Percentiles rank a stretch among this genome's conserved stretches.
phyloP scores from a whole-genome alignment of 2,888 invertebrate species.

The Apotomis betuletana region DNA sequence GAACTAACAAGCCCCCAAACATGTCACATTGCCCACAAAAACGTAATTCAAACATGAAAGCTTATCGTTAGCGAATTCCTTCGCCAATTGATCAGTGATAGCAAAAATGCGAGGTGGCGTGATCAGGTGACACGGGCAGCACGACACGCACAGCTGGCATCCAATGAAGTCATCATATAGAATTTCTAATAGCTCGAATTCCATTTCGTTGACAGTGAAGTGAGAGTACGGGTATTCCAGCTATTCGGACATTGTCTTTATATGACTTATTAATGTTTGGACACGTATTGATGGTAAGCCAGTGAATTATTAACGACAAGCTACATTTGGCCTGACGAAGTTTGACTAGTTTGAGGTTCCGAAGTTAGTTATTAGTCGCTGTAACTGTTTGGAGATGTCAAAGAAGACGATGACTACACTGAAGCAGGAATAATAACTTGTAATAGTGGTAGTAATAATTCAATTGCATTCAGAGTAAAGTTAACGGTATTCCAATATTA shows the following conservation, averaged over 20 bases:
- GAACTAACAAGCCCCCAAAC: conserved; percentile 14
- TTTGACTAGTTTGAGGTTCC: too few relatives aligned
- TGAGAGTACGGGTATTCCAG: conserved; percentile 73
- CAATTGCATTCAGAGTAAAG: too few relatives aligned
- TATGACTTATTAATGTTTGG: conserved; percentile 28
- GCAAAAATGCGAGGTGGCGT: conserved; percentile 58
- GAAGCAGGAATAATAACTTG: too few relatives aligned
- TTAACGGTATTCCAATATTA: too few relatives aligned
- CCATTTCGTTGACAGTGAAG: conserved; percentile 78
- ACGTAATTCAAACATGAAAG: conserved; percentile 52
- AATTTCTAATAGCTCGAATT: conserved; percentile 80
- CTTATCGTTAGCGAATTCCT: conserved; percentile 53
- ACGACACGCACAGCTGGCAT: conserved; percentile 65
- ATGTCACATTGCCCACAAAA: conserved; percentile 41
- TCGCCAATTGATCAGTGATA: conserved; percentile 47
- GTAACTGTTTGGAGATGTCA: too few relatives aligned
- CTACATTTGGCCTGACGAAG: too few relatives aligned
- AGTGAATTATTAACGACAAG: background rate
- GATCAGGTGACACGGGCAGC: conserved; percentile 56
- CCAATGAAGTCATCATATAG: conserved; percentile 78
- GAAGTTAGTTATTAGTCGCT: too few relatives aligned
- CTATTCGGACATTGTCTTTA: conserved; percentile 69
- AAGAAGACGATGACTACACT: too few relatives aligned
- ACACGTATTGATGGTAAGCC: background rate
- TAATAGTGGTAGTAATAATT: too few relatives aligned